Conservation (phyloP, 2,113 vertebrate species). For the Ptilonorhynchus violaceus region DNA sequence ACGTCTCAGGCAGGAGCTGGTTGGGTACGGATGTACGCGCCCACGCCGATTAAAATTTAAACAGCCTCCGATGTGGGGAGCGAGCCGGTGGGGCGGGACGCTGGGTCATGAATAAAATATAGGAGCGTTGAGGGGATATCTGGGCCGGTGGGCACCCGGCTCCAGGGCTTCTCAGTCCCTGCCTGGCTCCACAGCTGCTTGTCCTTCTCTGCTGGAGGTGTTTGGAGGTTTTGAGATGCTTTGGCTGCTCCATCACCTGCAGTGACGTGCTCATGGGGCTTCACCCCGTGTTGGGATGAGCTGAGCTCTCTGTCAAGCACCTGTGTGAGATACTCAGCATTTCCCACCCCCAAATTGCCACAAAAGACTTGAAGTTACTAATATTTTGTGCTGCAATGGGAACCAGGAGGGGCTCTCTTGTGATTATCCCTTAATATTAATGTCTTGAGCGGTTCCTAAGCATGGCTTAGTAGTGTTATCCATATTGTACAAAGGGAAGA, state of each 20-base stretch:
- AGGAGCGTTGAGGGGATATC: fast-evolving
- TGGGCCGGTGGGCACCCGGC: neutral
- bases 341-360: neutral
- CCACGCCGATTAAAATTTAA: neutral
- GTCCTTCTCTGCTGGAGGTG: neutral
- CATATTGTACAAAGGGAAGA: neutral
- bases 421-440: fast-evolving
- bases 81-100: fast-evolving
- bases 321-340: fast-evolving
- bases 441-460: neutral
- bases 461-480: neutral
- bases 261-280: fast-evolving
- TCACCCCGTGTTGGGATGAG: neutral
- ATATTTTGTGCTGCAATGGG: fast-evolving
- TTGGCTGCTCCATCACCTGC: neutral
- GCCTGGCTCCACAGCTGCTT: fast-evolving
- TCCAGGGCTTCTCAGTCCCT: neutral
- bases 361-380: fast-evolving
- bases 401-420: neutral
- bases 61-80: neutral
- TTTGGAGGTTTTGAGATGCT: neutral
- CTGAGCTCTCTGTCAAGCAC: neutral
- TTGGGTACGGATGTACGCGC: neutral
- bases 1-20: neutral
- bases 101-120: neutral